Conservation (phyloP, 1,140 invertebrate species). For the Eciton burchellii region DNA sequence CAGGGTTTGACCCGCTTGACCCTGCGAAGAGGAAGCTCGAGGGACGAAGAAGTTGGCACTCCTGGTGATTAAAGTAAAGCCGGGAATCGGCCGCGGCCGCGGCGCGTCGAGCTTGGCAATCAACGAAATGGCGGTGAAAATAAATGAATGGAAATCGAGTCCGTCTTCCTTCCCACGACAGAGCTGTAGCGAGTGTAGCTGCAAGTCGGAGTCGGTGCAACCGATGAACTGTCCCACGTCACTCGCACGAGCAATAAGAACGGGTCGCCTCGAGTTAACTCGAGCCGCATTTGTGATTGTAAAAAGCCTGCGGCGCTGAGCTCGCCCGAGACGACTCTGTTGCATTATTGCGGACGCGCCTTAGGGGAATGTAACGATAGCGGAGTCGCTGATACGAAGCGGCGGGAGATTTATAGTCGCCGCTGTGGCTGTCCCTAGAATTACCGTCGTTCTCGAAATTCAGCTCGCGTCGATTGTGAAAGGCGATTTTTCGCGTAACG, state of each 20-base stretch:
- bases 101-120: conserved; percentile 75
- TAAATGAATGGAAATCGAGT: conserved; percentile 84
- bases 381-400: conserved; percentile 39
- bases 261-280: conserved; percentile 77
- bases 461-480: conserved; percentile 17
- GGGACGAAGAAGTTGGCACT: conserved; percentile 74
- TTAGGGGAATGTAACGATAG: conserved; percentile 49
- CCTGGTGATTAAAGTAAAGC: conserved; percentile 81
- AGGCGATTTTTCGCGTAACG: not conserved
- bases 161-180: conserved; percentile 70
- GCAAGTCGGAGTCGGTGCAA: conserved; percentile 40
- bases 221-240: conserved; percentile 51
- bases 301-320: no score
- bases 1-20: conserved; percentile 79
- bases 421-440: not conserved
- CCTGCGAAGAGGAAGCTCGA: conserved; percentile 51
- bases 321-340: conserved; percentile 55
- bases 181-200: conserved; percentile 44
- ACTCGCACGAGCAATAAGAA: conserved; percentile 75
- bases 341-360: conserved; percentile 60
- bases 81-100: conserved; percentile 74
- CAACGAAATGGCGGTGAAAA: conserved; percentile 83
- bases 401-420: conserved; percentile 41
- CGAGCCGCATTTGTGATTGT: conserved; percentile 79
- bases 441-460: conserved; percentile 26